Evolutionary conservation across 64 coral and sea anemone genomes (phyloP).

Genomic region (Acropora tenuis): DNA sequence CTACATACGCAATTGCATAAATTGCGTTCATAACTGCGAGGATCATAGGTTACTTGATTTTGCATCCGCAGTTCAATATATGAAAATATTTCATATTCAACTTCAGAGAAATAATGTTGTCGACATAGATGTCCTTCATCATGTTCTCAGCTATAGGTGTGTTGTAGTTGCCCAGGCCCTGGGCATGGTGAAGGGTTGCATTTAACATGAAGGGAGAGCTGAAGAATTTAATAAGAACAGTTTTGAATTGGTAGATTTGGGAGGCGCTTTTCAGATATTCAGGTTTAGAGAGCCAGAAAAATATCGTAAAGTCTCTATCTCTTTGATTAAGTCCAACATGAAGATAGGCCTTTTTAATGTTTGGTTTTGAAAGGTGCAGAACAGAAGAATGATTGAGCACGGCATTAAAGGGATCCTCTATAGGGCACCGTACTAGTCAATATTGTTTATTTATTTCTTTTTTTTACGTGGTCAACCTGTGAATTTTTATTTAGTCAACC

Average conservation of each 20-base stretch:
- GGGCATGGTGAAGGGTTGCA: no score
- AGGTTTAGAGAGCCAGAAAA: slow-evolving; percentile 51
- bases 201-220: slow-evolving; percentile 31
- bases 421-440: no score
- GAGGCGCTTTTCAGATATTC: slow-evolving; percentile 43
- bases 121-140: slow-evolving; percentile 60
- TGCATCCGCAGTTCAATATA: no score
- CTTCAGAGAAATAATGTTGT: slow-evolving; percentile 57
- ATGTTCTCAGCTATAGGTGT: slow-evolving; percentile 44
- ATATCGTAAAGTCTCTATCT: slow-evolving; percentile 41
- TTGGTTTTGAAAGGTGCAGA: slow-evolving; percentile 34
- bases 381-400: slow-evolving; percentile 9
- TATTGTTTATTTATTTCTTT: no score
- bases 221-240: slow-evolving; percentile 45
- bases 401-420: no score
- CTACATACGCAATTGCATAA: no score
- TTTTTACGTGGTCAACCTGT: no score
- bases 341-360: slow-evolving; percentile 12
- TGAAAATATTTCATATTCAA: no score
- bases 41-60: no score
- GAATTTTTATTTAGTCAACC: no score
- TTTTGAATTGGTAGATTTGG: slow-evolving; percentile 44
- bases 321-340: slow-evolving; percentile 40
- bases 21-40: no score
- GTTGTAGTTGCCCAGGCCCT: slow-evolving; percentile 18